Evolutionary conservation across 2,888 invertebrate genomes (phyloP).

Genomic region (Eupithecia vulgata): DNA sequence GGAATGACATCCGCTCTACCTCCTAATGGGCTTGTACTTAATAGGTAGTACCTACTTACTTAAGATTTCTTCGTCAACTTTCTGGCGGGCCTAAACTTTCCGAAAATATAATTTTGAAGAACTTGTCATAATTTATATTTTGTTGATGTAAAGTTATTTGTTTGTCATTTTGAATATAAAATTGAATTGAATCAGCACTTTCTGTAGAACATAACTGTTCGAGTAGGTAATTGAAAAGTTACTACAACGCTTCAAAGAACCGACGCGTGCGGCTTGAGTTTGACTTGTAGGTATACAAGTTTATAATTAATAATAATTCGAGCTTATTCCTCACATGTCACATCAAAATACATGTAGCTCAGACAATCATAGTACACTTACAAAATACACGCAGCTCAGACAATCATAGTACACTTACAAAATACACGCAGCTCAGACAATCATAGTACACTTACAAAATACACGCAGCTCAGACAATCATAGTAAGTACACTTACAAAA

Average conservation of each 20-base stretch:
- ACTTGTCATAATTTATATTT: not conserved
- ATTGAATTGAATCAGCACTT: not conserved
- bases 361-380: slow-evolving; percentile 39
- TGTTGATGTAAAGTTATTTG: not conserved
- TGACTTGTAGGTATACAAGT: too few relatives aligned
- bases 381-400: slow-evolving; percentile 21
- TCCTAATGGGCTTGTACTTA: not conserved
- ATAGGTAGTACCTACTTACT: too few relatives aligned
- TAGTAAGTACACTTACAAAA: too few relatives aligned
- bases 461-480: slow-evolving; percentile 32
- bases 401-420: slow-evolving; percentile 37
- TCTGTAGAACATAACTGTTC: not conserved
- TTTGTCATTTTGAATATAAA: not conserved
- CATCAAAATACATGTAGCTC: slow-evolving; percentile 24
- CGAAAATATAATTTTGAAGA: not conserved
- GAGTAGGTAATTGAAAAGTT: not conserved
- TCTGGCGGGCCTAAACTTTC: too few relatives aligned
- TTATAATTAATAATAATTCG: too few relatives aligned
- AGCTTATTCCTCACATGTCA: slow-evolving; percentile 36
- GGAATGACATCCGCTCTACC: not conserved
- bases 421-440: slow-evolving; percentile 27
- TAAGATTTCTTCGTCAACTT: too few relatives aligned
- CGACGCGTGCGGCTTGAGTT: not conserved
- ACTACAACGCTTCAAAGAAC: not conserved
- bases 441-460: too few relatives aligned